phyloP scores from a whole-genome alignment of 2,113 vertebrate genomes.

The Apaloderma vittatum region DNA sequence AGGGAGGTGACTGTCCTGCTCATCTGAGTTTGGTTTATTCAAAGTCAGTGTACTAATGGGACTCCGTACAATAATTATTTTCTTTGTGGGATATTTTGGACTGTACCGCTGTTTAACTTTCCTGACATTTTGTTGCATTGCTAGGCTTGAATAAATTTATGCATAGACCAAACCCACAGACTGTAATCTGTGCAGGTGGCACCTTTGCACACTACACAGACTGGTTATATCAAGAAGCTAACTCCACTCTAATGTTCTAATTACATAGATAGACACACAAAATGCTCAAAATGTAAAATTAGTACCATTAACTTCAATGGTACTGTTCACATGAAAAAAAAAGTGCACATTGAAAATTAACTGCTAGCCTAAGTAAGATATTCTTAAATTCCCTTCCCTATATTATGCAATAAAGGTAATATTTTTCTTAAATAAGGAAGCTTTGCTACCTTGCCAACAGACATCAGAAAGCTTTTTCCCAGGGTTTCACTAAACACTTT shows the following conservation, averaged over 20 bases:
- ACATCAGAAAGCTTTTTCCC: background rate
- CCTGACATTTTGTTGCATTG: background rate
- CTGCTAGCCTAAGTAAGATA: background rate
- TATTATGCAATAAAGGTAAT: background rate
- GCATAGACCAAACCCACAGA: background rate
- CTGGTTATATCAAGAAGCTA: background rate
- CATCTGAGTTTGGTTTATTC: background rate
- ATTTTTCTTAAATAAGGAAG: background rate
- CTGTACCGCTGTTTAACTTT: background rate
- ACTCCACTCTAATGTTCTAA: background rate
- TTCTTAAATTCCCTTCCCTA: background rate
- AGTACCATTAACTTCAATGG: background rate
- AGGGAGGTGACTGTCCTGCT: background rate
- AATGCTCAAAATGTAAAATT: background rate
- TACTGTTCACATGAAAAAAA: background rate
- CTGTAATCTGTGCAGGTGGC: background rate
- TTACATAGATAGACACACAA: background rate
- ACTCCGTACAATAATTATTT: background rate
- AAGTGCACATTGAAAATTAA: background rate
- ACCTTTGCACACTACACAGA: background rate
- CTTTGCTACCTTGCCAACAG: background rate
- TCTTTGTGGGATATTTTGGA: background rate
- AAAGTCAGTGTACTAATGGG: background rate
- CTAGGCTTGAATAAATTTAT: background rate
- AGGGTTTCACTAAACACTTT: background rate